phyloP scores from a whole-genome alignment of 1,140 invertebrate species.

The Drosophila ohnishii region DNA sequence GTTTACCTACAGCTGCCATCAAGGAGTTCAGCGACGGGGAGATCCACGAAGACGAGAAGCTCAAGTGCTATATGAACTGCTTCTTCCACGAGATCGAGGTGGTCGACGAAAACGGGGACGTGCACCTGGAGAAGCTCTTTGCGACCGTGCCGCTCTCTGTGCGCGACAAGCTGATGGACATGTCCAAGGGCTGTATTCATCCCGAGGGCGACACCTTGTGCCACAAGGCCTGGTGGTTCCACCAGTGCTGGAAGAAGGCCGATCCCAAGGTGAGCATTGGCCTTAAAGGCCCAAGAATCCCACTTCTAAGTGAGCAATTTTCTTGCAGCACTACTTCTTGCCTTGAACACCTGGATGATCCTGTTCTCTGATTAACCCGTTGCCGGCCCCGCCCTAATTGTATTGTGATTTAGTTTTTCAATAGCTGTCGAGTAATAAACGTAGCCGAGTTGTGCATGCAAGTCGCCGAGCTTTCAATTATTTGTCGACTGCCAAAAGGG shows the following conservation, averaged over 20 bases:
- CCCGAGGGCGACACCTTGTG: conserved; percentile 77
- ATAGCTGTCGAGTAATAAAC: conserved; percentile 46
- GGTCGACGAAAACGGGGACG: conserved; percentile 77
- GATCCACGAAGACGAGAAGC: conserved; percentile 74
- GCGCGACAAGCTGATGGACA: conserved; percentile 66
- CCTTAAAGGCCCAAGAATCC: neutral
- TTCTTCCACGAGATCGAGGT: conserved; percentile 76
- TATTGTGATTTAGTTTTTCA: conserved; percentile 23
- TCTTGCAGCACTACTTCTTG: conserved; percentile 65
- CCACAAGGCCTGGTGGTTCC: conserved; percentile 82
- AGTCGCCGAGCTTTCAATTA: conserved; percentile 43
- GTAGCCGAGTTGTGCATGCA: conserved; percentile 48
- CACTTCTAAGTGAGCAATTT: neutral
- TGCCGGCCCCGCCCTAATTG: conserved; percentile 18
- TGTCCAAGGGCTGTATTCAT: conserved; percentile 68
- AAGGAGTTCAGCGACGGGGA: conserved; percentile 80
- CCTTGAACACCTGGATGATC: conserved; percentile 43
- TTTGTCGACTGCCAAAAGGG: conserved; percentile 43
- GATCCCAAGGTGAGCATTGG: conserved; percentile 63
- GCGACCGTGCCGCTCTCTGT: conserved; percentile 60
- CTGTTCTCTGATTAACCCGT: conserved; percentile 13
- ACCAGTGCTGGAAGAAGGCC: conserved; percentile 82
- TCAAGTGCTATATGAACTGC: conserved; percentile 82
- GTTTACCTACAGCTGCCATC: conserved; percentile 57
- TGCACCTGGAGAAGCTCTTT: conserved; percentile 72